Evolutionary conservation across 1,140 invertebrate genomes (phyloP).

Genomic region (Lucilia sericata): DNA sequence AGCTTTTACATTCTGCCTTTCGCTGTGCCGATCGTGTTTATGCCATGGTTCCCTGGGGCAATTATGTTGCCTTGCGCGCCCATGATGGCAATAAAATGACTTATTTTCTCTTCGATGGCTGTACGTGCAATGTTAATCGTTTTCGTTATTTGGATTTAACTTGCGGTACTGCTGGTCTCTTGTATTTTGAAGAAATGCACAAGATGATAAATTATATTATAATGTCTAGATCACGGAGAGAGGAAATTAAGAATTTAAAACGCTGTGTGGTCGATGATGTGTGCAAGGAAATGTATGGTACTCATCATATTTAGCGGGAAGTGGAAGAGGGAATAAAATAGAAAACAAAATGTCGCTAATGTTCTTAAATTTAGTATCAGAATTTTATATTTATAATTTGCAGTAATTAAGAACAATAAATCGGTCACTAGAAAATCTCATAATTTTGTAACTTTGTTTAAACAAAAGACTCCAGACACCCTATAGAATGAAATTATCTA

Average conservation of each 20-base stretch:
- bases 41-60: slow-evolving; percentile 66
- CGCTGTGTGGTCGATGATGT: slow-evolving; percentile 47
- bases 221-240: slow-evolving; percentile 23
- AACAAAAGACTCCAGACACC: too few relatives aligned
- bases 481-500: too few relatives aligned
- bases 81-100: slow-evolving; percentile 58
- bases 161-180: slow-evolving; percentile 62
- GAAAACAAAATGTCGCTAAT: too few relatives aligned
- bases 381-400: too few relatives aligned
- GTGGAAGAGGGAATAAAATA: too few relatives aligned
- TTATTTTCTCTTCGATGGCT: slow-evolving; percentile 64
- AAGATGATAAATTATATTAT: slow-evolving; percentile 64
- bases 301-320: neutral
- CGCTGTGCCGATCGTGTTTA: slow-evolving; percentile 64
- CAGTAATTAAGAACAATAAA: too few relatives aligned
- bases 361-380: too few relatives aligned
- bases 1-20: slow-evolving; percentile 61
- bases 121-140: slow-evolving; percentile 64
- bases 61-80: slow-evolving; percentile 64
- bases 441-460: too few relatives aligned
- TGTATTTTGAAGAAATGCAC: slow-evolving; percentile 61
- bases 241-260: slow-evolving; percentile 34
- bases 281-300: slow-evolving; percentile 47
- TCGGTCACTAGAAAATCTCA: too few relatives aligned
- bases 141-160: slow-evolving; percentile 64